Evolutionary conservation across 1,140 invertebrate genomes (phyloP).

Genomic region (Arctopsyche grandis): DNA sequence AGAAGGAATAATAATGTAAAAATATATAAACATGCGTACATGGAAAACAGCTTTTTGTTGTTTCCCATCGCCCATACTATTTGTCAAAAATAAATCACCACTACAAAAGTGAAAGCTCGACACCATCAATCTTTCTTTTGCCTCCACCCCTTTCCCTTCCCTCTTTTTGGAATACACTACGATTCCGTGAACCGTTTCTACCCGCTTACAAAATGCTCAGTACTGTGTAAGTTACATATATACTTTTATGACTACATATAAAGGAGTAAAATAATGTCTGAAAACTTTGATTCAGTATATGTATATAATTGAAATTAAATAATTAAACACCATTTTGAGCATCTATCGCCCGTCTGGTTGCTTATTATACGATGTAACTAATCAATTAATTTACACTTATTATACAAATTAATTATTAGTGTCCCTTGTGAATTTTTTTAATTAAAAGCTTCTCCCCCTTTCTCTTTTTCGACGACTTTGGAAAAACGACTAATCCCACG

Average conservation of each 20-base stretch:
- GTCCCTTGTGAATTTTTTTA: neutral
- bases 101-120: constrained; percentile 21
- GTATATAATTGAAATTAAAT: no score
- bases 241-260: no score
- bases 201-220: neutral
- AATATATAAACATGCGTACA: neutral
- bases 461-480: neutral
- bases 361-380: no score
- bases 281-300: no score
- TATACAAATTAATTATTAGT: neutral
- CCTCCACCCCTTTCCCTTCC: neutral
- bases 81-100: constrained; percentile 37
- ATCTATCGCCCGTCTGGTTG: no score
- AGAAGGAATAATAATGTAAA: neutral
- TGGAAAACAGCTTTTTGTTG: constrained; percentile 30
- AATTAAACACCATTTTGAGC: no score
- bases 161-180: neutral
- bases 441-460: neutral
- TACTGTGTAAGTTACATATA: neutral
- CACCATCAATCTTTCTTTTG: constrained; percentile 33
- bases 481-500: neutral
- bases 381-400: no score
- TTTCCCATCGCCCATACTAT: constrained; percentile 26
- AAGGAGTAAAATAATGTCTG: no score
- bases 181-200: neutral